Conservation (phyloP, 2,113 vertebrate species). For the Rhizomys pruinosus region DNA sequence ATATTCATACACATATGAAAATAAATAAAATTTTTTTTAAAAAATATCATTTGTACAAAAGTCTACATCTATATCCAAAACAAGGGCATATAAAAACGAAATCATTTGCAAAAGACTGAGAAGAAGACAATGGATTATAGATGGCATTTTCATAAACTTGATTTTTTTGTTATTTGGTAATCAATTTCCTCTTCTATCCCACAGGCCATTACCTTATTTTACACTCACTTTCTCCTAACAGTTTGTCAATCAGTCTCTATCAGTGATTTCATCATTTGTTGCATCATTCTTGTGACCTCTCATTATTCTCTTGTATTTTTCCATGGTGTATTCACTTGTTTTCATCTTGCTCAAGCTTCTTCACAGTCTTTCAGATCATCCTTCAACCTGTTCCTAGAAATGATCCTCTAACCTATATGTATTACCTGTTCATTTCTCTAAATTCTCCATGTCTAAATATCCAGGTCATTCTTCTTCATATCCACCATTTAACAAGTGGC, state of each 20-base stretch:
- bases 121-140: neutral
- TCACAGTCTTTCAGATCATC: neutral
- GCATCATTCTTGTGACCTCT: neutral
- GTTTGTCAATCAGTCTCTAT: neutral
- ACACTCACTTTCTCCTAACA: neutral
- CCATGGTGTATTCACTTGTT: neutral
- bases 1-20: no score
- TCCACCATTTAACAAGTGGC: neutral
- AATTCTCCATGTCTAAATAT: neutral
- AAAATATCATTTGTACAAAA: neutral
- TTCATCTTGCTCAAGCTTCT: neutral
- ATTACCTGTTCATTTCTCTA: neutral
- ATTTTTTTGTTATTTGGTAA: conserved; percentile 9
- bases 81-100: neutral
- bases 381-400: neutral
- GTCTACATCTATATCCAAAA: neutral
- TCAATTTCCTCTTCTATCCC: neutral
- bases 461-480: no score
- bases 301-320: neutral
- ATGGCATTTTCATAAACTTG: neutral
- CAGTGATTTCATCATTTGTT: neutral
- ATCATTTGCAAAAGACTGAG: conserved; percentile 9
- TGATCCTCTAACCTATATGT: neutral
- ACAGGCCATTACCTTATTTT: neutral
- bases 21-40: no score